Evolutionary conservation across 2,113 vertebrate species (phyloP).

Genomic region (Atractosteus spatula): DNA sequence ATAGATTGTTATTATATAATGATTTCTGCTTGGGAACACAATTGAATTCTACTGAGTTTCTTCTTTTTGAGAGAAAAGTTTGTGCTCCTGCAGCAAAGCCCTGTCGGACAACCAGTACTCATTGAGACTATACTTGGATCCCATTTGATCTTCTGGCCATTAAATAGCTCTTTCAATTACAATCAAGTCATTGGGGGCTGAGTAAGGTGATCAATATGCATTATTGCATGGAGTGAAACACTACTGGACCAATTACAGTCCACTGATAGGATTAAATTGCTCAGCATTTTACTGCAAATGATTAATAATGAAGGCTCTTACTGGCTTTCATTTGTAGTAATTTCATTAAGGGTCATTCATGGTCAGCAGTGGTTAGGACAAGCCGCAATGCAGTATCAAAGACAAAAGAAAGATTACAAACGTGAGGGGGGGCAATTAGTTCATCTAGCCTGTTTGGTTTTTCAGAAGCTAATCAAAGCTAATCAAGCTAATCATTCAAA

Average conservation of each 20-base stretch:
- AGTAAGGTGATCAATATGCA: neutral
- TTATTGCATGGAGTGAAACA: neutral
- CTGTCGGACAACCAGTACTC: neutral
- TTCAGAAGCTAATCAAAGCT: too few relatives aligned
- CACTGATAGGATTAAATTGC: constrained; percentile 12
- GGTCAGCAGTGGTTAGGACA: neutral
- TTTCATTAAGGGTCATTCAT: neutral
- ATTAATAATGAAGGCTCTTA: neutral
- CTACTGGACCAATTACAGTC: neutral
- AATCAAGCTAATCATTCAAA: too few relatives aligned
- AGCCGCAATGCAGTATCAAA: constrained; percentile 9
- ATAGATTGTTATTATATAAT: too few relatives aligned
- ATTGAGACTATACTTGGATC: neutral
- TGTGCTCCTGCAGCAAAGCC: neutral
- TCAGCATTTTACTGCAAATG: neutral
- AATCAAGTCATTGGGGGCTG: neutral
- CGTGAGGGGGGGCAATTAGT: too few relatives aligned
- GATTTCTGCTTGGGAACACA: too few relatives aligned
- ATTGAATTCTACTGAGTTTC: too few relatives aligned
- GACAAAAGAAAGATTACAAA: too few relatives aligned
- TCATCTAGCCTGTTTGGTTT: too few relatives aligned
- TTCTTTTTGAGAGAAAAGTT: neutral
- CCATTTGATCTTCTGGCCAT: neutral
- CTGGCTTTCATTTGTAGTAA: neutral
- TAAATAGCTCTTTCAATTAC: neutral